Base-by-base conservation (phyloP, 2,113 vertebrate genomes). In the Chelonoidis abingdonii region DNA sequence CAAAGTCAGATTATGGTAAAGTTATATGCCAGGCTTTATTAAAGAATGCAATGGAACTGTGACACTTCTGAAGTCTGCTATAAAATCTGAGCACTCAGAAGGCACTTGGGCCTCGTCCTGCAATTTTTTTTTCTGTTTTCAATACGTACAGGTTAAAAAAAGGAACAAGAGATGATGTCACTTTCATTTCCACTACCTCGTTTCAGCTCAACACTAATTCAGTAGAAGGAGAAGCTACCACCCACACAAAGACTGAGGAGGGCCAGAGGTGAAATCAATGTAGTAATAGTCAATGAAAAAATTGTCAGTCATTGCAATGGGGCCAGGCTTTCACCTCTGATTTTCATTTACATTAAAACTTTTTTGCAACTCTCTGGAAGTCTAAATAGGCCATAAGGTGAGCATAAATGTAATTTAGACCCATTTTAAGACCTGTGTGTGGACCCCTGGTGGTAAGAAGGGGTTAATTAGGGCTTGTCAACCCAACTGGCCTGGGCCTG, bases 1-100 rank as follows among this genome's bases (percentile, higher is more conserved):
- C 76, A 87, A 90, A 95, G 79, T 83, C 89, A 97, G 93, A 95
- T 95, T 78, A 86, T 1, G 24, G 84, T 86, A 83, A 80, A 95
- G 93, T 95, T 93, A 10, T 8, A 80, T 84, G 92, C 81, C 85
- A 93, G 29, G 16, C 84, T 93, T 98, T 94, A 95, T 97, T 96
- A 87, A 95, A 95, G 80, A 5, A 47, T n/a, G 76, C 54, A 8
- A 49, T 31, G 75, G 87, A 93, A 88, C 44, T 92, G 86, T 93
- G 93, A 94, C 35, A 19, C 79, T 87, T 17, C 25, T 50, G 86
- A 13, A 83, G 75, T 84, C 80, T 49, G 4, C 95, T 94, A 88
- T 35, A 62, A 91, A 88, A 93, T 88, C 83, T 4, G 22, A 49
- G 84, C 29, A 78, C 84, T 85, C 69, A 84, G 80, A 72, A 95